phyloP scores from a whole-genome alignment of 1,140 invertebrate genomes.

The Meteorus sp. region DNA sequence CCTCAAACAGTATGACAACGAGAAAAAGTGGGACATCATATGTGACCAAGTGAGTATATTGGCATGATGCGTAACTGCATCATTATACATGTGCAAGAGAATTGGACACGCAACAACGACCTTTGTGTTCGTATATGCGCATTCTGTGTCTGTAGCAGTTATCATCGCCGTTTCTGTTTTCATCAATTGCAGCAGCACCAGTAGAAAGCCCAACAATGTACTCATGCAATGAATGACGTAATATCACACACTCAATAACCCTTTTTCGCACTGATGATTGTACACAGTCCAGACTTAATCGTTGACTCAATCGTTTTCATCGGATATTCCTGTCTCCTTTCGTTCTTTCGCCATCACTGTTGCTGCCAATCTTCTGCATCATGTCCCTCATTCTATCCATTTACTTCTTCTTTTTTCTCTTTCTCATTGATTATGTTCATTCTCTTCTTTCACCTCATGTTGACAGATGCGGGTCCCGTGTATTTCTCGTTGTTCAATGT shows the following conservation, averaged over 20 bases:
- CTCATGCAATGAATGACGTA: constrained; percentile 7
- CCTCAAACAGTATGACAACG: constrained; percentile 93
- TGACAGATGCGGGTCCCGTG: background rate
- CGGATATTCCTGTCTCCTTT: too few species aligned
- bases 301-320: too few species aligned
- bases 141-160: too few species aligned
- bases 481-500: too few species aligned
- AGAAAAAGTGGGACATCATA: constrained; percentile 99
- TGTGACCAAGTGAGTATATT: constrained; percentile 87
- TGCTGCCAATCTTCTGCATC: background rate
- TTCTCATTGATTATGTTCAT: background rate
- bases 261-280: background rate
- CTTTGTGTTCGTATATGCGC: too few species aligned
- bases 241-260: background rate
- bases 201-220: constrained; percentile 1
- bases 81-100: background rate
- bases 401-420: background rate
- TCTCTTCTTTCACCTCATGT: background rate
- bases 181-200: background rate
- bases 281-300: too few species aligned
- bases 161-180: background rate
- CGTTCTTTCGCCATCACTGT: background rate
- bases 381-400: background rate
- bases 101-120: background rate
- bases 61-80: background rate